These are phyloP conservation scores for Cardinalis cardinalis DNA, from an alignment of 2,113 vertebrate species.

Conservation along the genomic window DNA sequence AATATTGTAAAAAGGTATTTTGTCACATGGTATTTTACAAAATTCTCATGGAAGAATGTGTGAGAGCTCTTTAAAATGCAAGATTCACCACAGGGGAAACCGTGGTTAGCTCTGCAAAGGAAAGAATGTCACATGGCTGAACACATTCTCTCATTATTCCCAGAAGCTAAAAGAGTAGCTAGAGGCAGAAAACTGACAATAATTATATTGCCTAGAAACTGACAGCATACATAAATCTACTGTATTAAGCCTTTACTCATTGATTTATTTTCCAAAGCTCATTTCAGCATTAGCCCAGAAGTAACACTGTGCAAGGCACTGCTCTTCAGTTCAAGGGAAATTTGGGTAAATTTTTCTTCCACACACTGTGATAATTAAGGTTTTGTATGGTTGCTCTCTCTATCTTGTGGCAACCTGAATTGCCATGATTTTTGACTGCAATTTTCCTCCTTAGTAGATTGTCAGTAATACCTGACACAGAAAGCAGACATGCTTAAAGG, in stretches of 20 bases:
- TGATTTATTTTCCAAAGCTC: constrained; percentile 55
- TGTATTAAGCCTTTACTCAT: constrained; percentile 20
- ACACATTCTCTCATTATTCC: constrained; percentile 51
- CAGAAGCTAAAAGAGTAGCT: constrained; percentile 60
- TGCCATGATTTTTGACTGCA: constrained; percentile 19
- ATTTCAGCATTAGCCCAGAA: constrained; percentile 39
- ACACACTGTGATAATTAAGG: not conserved
- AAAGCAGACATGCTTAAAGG: not conserved
- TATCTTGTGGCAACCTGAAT: constrained; percentile 5
- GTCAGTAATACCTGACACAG: not conserved
- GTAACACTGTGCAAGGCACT: not conserved
- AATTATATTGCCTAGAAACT: constrained; percentile 59
- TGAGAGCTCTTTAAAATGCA: constrained; percentile 37
- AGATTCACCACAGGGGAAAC: not conserved
- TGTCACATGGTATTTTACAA: not conserved
- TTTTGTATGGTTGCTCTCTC: constrained; percentile 1
- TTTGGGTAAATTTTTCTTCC: constrained; percentile 21
- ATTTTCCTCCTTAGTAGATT: constrained; percentile 23
- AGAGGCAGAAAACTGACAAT: constrained; percentile 63
- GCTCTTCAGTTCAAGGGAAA: constrained; percentile 5
- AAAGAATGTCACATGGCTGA: constrained; percentile 37
- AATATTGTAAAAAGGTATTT: not conserved
- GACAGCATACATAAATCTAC: constrained; percentile 56
- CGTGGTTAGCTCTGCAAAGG: not conserved
- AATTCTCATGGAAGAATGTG: not conserved